Conservation (phyloP, 37 sponge, comb jelly and placozoan species). For the Chondrilla cf. caribensis region DNA sequence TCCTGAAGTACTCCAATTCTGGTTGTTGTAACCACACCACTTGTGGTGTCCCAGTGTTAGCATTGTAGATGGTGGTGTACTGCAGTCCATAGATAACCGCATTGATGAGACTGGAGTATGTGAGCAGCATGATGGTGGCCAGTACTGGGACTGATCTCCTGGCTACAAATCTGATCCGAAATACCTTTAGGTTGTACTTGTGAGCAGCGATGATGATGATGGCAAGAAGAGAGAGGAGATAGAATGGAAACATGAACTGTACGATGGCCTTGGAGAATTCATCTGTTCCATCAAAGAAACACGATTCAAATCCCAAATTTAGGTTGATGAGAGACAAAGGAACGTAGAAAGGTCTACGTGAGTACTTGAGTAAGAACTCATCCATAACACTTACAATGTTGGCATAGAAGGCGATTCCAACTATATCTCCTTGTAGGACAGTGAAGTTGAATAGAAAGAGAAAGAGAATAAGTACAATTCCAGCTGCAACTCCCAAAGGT, state of each 20-base stretch:
- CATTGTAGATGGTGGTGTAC: conserved; percentile 23
- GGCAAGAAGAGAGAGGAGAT: conserved; percentile 38
- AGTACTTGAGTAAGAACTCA: not conserved
- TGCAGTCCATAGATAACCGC: conserved; percentile 21
- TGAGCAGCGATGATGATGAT: conserved; percentile 22
- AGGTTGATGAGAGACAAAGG: conserved; percentile 50
- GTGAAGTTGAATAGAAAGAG: conserved; percentile 38
- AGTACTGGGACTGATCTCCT: conserved; percentile 33
- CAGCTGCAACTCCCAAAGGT: conserved; percentile 17
- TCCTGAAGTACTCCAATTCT: not conserved
- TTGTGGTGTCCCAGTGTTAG: not conserved
- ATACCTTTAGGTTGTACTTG: conserved; percentile 6
- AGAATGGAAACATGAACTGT: conserved; percentile 55
- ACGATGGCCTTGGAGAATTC: conserved; percentile 44
- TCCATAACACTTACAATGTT: conserved; percentile 21
- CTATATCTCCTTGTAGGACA: conserved; percentile 31
- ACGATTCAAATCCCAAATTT: conserved; percentile 29
- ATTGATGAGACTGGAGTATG: conserved; percentile 22
- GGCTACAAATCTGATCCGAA: conserved; percentile 5
- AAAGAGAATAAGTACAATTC: conserved; percentile 31
- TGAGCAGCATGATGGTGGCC: conserved; percentile 35
- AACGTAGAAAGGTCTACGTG: conserved; percentile 25
- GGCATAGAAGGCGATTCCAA: conserved; percentile 47
- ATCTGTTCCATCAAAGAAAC: conserved; percentile 68
- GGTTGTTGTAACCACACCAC: conserved; percentile 20